Evolutionary conservation across 2,113 vertebrate genomes (phyloP), one percentile per base, ranked within the genome.

Genomic region (Neodontobutis hainanensis): DNA sequence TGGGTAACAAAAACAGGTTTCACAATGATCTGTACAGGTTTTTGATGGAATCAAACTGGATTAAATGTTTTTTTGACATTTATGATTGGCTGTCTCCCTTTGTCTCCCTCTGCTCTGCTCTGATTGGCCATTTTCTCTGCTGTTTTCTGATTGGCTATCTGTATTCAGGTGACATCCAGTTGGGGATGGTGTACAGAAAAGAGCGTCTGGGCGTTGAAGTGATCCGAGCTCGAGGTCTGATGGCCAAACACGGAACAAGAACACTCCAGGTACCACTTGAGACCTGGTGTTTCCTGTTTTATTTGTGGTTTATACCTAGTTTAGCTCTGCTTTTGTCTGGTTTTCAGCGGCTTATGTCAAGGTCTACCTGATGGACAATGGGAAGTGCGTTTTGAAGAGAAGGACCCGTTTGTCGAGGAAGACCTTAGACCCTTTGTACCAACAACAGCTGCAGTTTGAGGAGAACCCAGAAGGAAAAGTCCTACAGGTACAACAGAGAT

Each of bases 211-310:
- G 99, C 43, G 97, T 99, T 70, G 97, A 99, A 86, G 96, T 99
- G 86, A 98, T 99, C 78, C 93, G 97, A 85, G 97, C 97, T 44
- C 92, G 97, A 48, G 96, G 96, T 62, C 96, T 99, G 81, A 95
- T 99, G 88, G 96, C 97, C 77, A 99, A 99, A 95, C 96, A 96
- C 89, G 96, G 97, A 84, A 96, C 92, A 99, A 99, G 90, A 97
- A 96, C 94, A 95, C 96, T 76, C 97, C 97, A 95, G 97, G 97
- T 99, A 57, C 19, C 1, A 10, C 10, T 45, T 11, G 4, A 45
- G 44, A 45, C 44, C 44, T 11, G 44, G 42, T 3, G 42, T 44
- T 44, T 44, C 47, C 5, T 3, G 44, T 46, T 11, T 46, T 11
- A 48, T 3, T 7, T 15, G 2, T 10, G 45, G 45, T 46, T 46